A percentile compares a stretch with the other conserved stretches of the same genome.
Evolutionary conservation across 2,797 vertebrate species (phyloP).

Genomic region (Betta splendens): DNA sequence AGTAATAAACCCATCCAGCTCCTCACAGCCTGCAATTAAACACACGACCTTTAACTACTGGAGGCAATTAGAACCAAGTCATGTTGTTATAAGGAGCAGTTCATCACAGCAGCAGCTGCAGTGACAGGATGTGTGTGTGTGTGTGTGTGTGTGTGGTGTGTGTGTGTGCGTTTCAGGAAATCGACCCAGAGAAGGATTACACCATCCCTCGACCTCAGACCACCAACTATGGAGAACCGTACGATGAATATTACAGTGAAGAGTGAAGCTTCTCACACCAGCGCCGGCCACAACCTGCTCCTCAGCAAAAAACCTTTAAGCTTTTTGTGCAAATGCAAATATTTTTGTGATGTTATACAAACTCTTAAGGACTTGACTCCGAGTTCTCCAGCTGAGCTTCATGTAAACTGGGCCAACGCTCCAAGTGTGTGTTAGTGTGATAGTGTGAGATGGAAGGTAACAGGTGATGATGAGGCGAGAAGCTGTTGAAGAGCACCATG

Average conservation of each 20-base stretch:
- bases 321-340: conserved; percentile 52
- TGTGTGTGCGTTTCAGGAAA: conserved; percentile 73
- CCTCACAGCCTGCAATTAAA: conserved; percentile 20
- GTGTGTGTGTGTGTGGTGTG: too few species aligned
- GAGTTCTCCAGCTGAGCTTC: too few species aligned
- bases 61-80: conserved; percentile 14
- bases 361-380: too few species aligned
- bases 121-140: too few species aligned
- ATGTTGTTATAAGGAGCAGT: conserved; percentile 23
- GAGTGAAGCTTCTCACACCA: conserved; percentile 48
- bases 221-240: conserved; percentile 76
- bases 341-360: conserved; percentile 11
- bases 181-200: conserved; percentile 82
- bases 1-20: conserved; percentile 54
- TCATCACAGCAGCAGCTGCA: conserved; percentile 4
- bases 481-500: too few species aligned
- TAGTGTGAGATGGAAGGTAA: too few species aligned
- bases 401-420: too few species aligned
- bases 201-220: conserved; percentile 86
- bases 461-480: too few species aligned
- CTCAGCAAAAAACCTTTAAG: neutral
- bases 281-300: conserved; percentile 28
- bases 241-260: conserved; percentile 73
- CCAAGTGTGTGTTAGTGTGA: too few species aligned
- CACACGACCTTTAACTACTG: conserved; percentile 35